These are phyloP conservation scores for Drosophila dunni DNA, from an alignment of 1,140 invertebrate genomes.

Conservation along the genomic window DNA sequence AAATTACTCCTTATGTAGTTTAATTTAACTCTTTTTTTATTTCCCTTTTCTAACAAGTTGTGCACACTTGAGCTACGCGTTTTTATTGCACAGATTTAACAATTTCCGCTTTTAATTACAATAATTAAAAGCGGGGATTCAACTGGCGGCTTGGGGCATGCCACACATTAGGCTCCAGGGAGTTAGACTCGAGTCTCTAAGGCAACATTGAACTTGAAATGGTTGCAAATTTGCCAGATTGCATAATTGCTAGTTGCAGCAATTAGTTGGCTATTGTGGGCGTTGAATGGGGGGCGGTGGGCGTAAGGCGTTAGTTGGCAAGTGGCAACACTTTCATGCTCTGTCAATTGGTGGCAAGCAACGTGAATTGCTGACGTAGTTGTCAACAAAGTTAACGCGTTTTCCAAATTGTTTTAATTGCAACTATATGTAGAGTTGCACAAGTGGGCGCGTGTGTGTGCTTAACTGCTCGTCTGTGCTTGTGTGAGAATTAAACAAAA, in stretches of 20 bases:
- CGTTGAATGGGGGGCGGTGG: conserved; percentile 8
- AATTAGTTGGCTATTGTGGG: conserved; percentile 28
- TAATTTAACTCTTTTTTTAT: no score
- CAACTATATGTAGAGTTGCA: no score
- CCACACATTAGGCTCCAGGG: neutral
- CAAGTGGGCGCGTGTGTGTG: neutral
- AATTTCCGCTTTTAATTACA: conserved; percentile 76
- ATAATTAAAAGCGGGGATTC: conserved; percentile 56
- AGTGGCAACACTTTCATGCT: conserved; percentile 74
- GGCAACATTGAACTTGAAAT: conserved; percentile 68
- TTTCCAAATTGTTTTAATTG: conserved; percentile 68
- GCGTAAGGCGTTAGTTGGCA: conserved; percentile 16
- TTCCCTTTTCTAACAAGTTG: no score
- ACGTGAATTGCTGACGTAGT: conserved; percentile 33
- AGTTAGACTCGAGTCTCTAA: conserved; percentile 6
- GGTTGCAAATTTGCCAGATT: conserved; percentile 40
- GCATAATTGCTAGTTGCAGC: neutral
- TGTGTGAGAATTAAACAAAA: conserved; percentile 63
- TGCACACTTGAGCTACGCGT: no score
- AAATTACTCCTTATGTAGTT: no score
- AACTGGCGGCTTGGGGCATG: conserved; percentile 4
- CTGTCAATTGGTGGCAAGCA: conserved; percentile 53
- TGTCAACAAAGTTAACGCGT: conserved; percentile 63
- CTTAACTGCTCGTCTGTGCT: neutral
- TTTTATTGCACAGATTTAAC: conserved; percentile 16